Evolutionary conservation across 2,113 vertebrate species (phyloP).

Genomic region (Odocoileus hemionus): DNA sequence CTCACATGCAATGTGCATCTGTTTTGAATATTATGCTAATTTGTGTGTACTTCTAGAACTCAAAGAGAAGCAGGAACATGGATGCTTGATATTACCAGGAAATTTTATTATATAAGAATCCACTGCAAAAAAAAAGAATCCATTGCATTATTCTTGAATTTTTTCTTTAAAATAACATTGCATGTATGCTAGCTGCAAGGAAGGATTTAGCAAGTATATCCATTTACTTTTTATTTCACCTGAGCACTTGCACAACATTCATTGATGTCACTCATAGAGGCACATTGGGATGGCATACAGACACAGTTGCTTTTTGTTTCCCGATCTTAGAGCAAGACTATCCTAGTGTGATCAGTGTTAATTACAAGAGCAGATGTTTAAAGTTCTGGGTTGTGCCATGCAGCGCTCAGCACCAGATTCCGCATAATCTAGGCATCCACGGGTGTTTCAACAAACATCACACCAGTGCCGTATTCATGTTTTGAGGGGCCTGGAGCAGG

Average conservation of each 20-base stretch:
- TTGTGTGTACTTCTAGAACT: background rate
- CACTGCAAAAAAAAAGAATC: background rate
- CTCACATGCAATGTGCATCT: background rate
- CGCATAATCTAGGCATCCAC: rapidly evolving
- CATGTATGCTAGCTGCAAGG: background rate
- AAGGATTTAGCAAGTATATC: background rate
- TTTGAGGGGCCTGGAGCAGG: background rate
- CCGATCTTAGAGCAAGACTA: background rate
- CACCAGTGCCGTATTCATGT: rapidly evolving
- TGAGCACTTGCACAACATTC: background rate
- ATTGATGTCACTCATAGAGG: background rate
- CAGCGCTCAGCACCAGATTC: too few relatives aligned
- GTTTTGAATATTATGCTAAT: background rate
- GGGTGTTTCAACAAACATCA: background rate
- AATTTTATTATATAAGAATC: background rate
- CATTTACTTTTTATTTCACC: background rate
- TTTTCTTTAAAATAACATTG: background rate
- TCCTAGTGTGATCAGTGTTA: background rate
- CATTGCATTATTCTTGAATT: background rate
- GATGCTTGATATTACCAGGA: background rate
- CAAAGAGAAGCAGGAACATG: background rate
- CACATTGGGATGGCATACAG: background rate
- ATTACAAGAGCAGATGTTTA: background rate
- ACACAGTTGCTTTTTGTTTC: background rate
- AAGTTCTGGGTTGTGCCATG: background rate